Evolutionary conservation across 2,113 vertebrate genomes (phyloP), one percentile per base, ranked within the genome.

Genomic region (Ammodytes dubius): DNA sequence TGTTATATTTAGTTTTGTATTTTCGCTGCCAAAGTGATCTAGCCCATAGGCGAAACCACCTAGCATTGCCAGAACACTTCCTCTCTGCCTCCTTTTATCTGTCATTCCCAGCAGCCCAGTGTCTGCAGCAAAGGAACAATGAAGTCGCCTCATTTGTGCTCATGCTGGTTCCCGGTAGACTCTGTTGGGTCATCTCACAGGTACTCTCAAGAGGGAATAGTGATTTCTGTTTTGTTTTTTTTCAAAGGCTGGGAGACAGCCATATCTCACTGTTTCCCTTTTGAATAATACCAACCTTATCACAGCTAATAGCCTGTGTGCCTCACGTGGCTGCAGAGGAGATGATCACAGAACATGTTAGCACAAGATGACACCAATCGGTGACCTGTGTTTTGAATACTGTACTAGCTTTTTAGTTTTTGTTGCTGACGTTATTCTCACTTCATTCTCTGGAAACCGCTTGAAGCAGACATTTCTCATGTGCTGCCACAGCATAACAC

Each of bases 1-100:
- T 35, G 49, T 59, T 80, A 80, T 68, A 83, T 83, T 83, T 83
- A 81, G 77, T 65, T 81, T 69, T 37, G n/a, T 59, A 73, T 74
- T 68, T 68, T 7, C 3, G 0, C 7, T 77, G 77, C 81, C 77
- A 87, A 63, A 59, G 57, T 63, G 64, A 80, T 19, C 27, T 27
- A 72, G 63, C 80, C 65, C 61, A 68, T n/a, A 46, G 56, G 76
- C 42, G 4, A 71, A 27, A 59, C 27, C 61, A 37, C 57, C 37
- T 13, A 4, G 67, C 37, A 35, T 50, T 71, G 67, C 73, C 73
- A 73, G 69, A 14, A 27, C 78, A 15, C 17, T 57, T 53, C 67
- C 65, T 78, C 61, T 42, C 27, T 50, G 13, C 57, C 70, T 69
- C 13, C 45, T 75, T 63, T 75, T 71, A 68, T 87, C 71, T 40